These are phyloP conservation scores for Tragelaphus imberbis DNA, from an alignment of 2,113 vertebrate species.

Conservation along the genomic window DNA sequence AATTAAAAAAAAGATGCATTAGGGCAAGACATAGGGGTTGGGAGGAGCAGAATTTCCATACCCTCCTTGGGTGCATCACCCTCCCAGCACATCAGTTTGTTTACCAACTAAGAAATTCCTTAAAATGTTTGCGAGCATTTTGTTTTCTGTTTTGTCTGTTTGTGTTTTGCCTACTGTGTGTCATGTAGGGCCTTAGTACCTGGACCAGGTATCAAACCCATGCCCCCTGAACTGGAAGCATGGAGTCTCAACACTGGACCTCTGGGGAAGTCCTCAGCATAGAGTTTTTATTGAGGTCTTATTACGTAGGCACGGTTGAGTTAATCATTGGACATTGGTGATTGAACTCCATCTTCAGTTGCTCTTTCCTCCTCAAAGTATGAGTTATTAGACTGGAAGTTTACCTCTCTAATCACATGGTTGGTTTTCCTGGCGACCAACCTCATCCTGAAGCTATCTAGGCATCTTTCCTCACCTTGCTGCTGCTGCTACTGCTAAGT, in stretches of 20 bases:
- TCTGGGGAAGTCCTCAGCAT: neutral
- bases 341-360: neutral
- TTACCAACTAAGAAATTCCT: neutral
- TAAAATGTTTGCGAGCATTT: neutral
- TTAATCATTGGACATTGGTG: neutral
- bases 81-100: neutral
- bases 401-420: neutral
- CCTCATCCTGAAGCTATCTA: neutral
- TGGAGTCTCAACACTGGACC: neutral
- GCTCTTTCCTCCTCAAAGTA: neutral
- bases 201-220: neutral
- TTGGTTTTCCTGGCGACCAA: neutral
- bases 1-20: neutral
- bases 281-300: neutral
- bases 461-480: neutral
- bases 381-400: neutral
- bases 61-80: neutral
- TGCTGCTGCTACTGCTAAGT: no score
- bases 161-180: neutral
- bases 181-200: neutral
- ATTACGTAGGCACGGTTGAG: fast-evolving
- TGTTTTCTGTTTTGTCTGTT: neutral
- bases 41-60: neutral
- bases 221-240: neutral
- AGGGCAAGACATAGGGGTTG: neutral